A percentile compares a stretch with the other conserved stretches of the same genome.
phyloP scores from a whole-genome alignment of 1,140 invertebrate species.

The Drosophila albomicans region DNA sequence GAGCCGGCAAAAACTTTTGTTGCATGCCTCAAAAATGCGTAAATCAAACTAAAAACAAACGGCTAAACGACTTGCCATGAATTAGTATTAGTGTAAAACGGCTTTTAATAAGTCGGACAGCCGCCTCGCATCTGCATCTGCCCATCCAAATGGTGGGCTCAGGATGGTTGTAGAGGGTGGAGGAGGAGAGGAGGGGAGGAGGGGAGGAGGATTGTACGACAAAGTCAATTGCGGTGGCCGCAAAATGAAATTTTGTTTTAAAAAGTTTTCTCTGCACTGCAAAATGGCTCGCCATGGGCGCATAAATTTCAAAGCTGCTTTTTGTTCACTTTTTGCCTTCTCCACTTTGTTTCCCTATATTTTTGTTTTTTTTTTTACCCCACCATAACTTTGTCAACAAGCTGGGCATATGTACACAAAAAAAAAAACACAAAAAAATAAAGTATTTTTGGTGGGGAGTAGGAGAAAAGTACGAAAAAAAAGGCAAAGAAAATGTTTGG shows the following conservation, averaged over 20 bases:
- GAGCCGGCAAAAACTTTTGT: conserved; percentile 17
- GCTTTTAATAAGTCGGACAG: conserved; percentile 53
- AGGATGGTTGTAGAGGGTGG: neutral
- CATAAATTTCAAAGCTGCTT: conserved; percentile 71
- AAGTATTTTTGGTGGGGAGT: too few species aligned
- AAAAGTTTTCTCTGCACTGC: conserved; percentile 62
- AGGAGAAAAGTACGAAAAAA: neutral
- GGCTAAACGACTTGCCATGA: conserved; percentile 42
- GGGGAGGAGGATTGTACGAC: conserved; percentile 35
- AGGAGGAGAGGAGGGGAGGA: too few species aligned
- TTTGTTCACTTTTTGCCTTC: conserved; percentile 32
- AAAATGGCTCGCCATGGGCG: conserved; percentile 75
- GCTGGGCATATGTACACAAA: conserved; percentile 15
- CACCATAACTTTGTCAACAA: conserved; percentile 35
- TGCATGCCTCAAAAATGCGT: conserved; percentile 38
- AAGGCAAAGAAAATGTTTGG: conserved; percentile 1
- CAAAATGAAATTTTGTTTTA: conserved; percentile 71
- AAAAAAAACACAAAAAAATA: neutral
- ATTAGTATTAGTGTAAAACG: conserved; percentile 58
- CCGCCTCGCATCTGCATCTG: conserved; percentile 31
- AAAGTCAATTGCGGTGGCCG: conserved; percentile 74
- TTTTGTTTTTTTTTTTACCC: neutral
- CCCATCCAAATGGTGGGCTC: neutral
- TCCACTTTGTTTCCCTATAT: too few species aligned
- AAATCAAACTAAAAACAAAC: conserved; percentile 57